A percentile compares a stretch with the other conserved stretches of the same genome.
Evolutionary conservation across 2,888 invertebrate species (phyloP).

Genomic region (Ormyrus rosae): DNA sequence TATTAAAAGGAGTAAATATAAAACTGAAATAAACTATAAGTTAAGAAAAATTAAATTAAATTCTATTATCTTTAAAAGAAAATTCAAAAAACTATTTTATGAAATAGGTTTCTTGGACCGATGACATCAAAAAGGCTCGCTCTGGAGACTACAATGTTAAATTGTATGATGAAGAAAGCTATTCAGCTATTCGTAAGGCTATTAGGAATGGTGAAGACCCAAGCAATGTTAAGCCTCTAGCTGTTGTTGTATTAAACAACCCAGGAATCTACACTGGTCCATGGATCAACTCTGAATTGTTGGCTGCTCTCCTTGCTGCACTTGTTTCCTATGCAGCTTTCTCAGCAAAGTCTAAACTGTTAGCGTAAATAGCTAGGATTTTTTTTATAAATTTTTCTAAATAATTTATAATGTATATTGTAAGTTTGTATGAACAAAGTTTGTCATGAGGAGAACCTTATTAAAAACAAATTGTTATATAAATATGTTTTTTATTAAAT

Average conservation of each 20-base stretch:
- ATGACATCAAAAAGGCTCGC: slow-evolving; percentile 88
- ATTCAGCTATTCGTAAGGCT: slow-evolving; percentile 89
- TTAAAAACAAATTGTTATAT: slow-evolving; percentile 51
- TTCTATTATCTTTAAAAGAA: background rate
- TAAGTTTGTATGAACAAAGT: slow-evolving; percentile 52
- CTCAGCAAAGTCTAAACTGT: slow-evolving; percentile 87
- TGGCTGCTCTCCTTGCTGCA: slow-evolving; percentile 88
- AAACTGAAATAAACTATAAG: too few relatives aligned
- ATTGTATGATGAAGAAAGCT: slow-evolving; percentile 95
- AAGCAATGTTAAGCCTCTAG: slow-evolving; percentile 82
- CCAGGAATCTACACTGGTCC: slow-evolving; percentile 93
- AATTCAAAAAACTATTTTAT: slow-evolving; percentile 7
- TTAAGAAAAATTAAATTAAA: too few relatives aligned
- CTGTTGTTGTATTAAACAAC: slow-evolving; percentile 84
- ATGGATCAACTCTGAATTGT: slow-evolving; percentile 93
- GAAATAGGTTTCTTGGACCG: slow-evolving; percentile 92
- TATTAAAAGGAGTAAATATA: too few relatives aligned
- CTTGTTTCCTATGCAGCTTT: slow-evolving; percentile 92
- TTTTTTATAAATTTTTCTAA: slow-evolving; percentile 41
- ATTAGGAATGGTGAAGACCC: slow-evolving; percentile 84
- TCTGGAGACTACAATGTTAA: slow-evolving; percentile 89
- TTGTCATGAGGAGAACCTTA: slow-evolving; percentile 30
- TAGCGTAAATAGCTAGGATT: slow-evolving; percentile 78
- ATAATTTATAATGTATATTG: slow-evolving; percentile 50
- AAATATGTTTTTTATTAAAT: slow-evolving; percentile 57